phyloP scores from a whole-genome alignment of 2,113 vertebrate genomes.

The Lepus americanus region DNA sequence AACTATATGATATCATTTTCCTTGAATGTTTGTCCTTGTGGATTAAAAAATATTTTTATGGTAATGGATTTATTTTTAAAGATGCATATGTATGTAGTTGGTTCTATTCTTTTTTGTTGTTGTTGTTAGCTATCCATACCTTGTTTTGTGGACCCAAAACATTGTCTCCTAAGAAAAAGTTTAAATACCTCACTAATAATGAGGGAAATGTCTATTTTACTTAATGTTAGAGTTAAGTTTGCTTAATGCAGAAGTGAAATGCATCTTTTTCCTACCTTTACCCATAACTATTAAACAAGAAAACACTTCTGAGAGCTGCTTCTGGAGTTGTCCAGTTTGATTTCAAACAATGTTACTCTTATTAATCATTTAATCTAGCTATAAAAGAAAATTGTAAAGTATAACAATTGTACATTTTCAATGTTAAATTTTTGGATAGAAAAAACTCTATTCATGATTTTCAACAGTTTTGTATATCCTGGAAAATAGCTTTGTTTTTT shows the following conservation, averaged over 20 bases:
- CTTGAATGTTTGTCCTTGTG: not conserved
- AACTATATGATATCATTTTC: not conserved
- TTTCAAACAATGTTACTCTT: slow-evolving; percentile 61
- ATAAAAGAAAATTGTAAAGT: not conserved
- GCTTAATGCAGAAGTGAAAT: not conserved
- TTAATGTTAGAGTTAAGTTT: not conserved
- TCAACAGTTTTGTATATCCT: not conserved
- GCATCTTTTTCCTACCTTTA: not conserved
- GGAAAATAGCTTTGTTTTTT: slow-evolving; percentile 31
- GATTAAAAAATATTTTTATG: slow-evolving; percentile 20
- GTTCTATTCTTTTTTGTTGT: not conserved
- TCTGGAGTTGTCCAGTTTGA: not conserved
- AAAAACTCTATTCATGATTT: slow-evolving; percentile 48
- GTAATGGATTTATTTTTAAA: not conserved
- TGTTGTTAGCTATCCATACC: not conserved
- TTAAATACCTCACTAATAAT: not conserved
- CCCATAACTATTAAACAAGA: not conserved
- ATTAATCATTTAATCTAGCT: slow-evolving; percentile 48
- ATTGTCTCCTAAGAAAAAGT: not conserved
- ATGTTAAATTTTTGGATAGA: slow-evolving; percentile 28
- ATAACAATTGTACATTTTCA: slow-evolving; percentile 17
- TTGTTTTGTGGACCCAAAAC: not conserved
- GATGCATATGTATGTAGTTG: not conserved
- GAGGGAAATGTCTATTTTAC: not conserved
- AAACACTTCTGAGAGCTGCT: not conserved